Evolutionary conservation across 2,113 vertebrate genomes (phyloP).

Genomic region (Eulacestoma nigropectus): DNA sequence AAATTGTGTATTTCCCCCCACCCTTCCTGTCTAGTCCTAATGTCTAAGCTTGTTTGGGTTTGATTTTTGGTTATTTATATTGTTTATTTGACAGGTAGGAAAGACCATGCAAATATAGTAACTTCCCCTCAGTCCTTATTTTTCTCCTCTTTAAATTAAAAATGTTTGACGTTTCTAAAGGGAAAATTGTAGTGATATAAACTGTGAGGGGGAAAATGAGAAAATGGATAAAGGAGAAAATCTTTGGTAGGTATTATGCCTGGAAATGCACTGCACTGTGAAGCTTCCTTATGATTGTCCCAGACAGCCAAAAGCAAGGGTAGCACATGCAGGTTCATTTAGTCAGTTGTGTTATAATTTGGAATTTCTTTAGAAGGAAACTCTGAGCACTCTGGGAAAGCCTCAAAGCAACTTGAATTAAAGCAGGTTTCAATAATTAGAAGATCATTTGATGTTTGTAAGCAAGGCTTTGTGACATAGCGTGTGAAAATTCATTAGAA

Average conservation of each 20-base stretch:
- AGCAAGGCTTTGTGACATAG: neutral
- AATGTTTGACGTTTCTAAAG: neutral
- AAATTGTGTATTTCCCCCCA: fast-evolving
- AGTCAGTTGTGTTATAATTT: neutral
- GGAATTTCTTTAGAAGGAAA: neutral
- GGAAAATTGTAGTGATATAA: neutral
- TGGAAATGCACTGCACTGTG: neutral
- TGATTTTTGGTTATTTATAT: neutral
- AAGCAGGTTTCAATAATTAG: neutral
- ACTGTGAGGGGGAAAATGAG: neutral
- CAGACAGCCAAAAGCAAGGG: neutral
- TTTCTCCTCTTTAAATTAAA: neutral
- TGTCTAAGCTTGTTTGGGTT: neutral
- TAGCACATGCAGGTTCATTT: neutral
- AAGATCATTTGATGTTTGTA: neutral
- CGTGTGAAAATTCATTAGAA: slow-evolving; percentile 1
- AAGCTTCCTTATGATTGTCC: neutral
- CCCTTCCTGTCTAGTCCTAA: neutral
- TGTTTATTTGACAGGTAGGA: fast-evolving
- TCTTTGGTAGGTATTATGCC: neutral
- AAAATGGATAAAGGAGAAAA: neutral
- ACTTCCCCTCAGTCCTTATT: neutral
- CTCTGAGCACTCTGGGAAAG: neutral
- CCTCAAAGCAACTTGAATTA: neutral
- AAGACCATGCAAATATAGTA: neutral